A percentile compares a stretch with the other conserved stretches of the same genome.
phyloP scores from a whole-genome alignment of 2,797 vertebrate species.

The Prunella strophiata region DNA sequence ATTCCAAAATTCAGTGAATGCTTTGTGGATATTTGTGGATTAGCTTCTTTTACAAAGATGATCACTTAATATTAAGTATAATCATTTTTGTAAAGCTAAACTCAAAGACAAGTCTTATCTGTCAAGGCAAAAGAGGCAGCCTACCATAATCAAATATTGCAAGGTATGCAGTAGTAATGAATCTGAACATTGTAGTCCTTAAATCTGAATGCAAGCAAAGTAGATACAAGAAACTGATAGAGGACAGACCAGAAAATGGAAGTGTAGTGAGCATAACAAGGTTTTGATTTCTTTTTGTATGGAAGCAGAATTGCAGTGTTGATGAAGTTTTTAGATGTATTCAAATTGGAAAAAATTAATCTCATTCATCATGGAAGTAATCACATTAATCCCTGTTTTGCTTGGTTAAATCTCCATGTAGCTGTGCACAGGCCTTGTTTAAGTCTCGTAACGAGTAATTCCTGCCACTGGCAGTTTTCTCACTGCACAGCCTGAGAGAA shows the following conservation, averaged over 20 bases:
- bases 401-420: neutral
- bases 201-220: neutral
- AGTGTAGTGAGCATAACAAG: neutral
- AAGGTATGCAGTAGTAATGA: neutral
- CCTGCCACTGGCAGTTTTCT: neutral
- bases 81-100: neutral
- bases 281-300: neutral
- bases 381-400: neutral
- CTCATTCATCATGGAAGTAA: neutral
- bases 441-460: neutral
- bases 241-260: neutral
- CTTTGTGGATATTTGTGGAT: neutral
- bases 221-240: neutral
- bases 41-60: neutral
- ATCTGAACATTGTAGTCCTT: neutral
- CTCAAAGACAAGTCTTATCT: neutral
- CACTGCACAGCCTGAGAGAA: neutral
- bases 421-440: neutral
- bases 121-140: neutral
- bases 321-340: neutral
- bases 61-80: neutral
- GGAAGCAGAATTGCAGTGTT: neutral
- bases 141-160: neutral
- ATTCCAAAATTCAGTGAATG: neutral
- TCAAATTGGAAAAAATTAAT: neutral